phyloP scores from a whole-genome alignment of 2,888 invertebrate genomes.

The Parthenolecanium corni region DNA sequence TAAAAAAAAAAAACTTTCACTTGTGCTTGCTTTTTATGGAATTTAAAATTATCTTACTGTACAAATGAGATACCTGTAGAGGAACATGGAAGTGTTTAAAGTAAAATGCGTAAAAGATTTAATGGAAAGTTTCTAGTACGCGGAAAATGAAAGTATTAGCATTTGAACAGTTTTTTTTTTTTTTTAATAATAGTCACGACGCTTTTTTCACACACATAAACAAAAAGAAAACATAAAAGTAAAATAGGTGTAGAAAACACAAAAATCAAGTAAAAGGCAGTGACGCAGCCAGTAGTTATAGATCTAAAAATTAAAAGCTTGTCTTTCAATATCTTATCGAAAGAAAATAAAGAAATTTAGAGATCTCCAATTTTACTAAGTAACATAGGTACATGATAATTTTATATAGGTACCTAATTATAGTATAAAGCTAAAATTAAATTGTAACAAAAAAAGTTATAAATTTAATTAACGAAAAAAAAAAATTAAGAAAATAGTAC shows the following conservation, averaged over 20 bases:
- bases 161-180: not conserved
- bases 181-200: not conserved
- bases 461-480: not conserved
- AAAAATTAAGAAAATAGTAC: too few species aligned
- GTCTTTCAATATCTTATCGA: slow-evolving; percentile 10
- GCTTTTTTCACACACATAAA: slow-evolving; percentile 4
- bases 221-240: not conserved
- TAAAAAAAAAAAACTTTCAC: not conserved
- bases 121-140: slow-evolving; percentile 17
- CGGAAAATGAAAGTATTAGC: slow-evolving; percentile 12
- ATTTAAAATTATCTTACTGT: slow-evolving; percentile 3
- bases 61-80: not conserved
- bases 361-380: slow-evolving; percentile 11
- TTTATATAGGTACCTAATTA: not conserved
- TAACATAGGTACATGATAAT: not conserved
- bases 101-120: not conserved
- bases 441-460: not conserved
- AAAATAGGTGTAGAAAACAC: not conserved
- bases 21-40: slow-evolving; percentile 2
- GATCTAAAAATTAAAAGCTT: slow-evolving; percentile 15
- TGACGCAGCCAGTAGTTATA: slow-evolving; percentile 23
- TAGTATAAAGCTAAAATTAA: not conserved
- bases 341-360: slow-evolving; percentile 3
- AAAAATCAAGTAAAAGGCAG: slow-evolving; percentile 23
- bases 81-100: not conserved